phyloP scores from a whole-genome alignment of 2,888 invertebrate species.

The Mylabris sibirica region DNA sequence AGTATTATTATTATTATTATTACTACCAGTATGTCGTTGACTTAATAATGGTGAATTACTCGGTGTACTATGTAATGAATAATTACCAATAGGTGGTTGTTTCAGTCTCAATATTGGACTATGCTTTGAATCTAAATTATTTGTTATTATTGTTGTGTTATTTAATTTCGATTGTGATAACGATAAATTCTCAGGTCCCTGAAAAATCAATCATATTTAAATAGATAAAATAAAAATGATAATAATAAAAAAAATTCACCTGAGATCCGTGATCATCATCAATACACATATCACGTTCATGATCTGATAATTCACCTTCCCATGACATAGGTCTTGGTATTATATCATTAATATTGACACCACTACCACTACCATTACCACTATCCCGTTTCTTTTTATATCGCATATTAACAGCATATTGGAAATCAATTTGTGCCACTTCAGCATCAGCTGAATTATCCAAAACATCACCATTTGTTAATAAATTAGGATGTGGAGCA shows the following conservation, averaged over 20 bases:
- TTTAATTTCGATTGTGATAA: slow-evolving; percentile 50
- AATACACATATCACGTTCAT: slow-evolving; percentile 66
- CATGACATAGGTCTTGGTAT: slow-evolving; percentile 86
- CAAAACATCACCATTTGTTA: slow-evolving; percentile 55
- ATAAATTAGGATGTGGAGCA: slow-evolving; percentile 42
- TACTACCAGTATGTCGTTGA: slow-evolving; percentile 63
- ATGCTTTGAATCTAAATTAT: slow-evolving; percentile 56
- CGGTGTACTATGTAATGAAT: slow-evolving; percentile 70
- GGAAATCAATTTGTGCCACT: slow-evolving; percentile 80
- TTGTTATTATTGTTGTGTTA: slow-evolving; percentile 38
- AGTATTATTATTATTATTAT: slow-evolving; percentile 17
- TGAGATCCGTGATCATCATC: slow-evolving; percentile 52
- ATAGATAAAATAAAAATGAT: not conserved
- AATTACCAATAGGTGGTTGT: slow-evolving; percentile 65
- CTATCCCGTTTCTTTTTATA: slow-evolving; percentile 56
- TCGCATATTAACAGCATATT: slow-evolving; percentile 58
- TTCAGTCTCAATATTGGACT: slow-evolving; percentile 62
- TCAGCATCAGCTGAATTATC: slow-evolving; percentile 81
- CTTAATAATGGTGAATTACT: slow-evolving; percentile 75
- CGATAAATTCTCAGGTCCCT: slow-evolving; percentile 58
- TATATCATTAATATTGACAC: slow-evolving; percentile 16
- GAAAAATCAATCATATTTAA: slow-evolving; percentile 30
- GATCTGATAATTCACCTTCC: slow-evolving; percentile 92
- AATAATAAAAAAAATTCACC: slow-evolving; percentile 29
- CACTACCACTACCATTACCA: slow-evolving; percentile 53